These are phyloP conservation scores for Turdus rufiventris DNA, from an alignment of 2,113 vertebrate species.

Conservation along the genomic window DNA sequence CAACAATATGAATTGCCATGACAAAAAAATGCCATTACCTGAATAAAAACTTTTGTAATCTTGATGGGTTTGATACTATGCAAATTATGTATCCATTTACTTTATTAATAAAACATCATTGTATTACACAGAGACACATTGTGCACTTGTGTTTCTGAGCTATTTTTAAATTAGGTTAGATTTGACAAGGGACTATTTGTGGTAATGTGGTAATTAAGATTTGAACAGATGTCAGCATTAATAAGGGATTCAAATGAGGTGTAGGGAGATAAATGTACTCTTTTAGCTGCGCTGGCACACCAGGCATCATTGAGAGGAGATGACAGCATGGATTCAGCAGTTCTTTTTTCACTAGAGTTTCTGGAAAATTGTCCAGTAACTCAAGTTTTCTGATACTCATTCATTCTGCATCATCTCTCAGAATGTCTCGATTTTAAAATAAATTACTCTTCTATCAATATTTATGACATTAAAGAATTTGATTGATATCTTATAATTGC, in stretches of 20 bases:
- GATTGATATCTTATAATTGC: background rate
- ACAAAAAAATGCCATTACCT: background rate
- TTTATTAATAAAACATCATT: conserved; percentile 29
- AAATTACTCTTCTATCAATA: background rate
- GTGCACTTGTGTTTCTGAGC: conserved; percentile 61
- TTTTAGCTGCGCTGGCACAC: conserved; percentile 20
- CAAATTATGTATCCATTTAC: conserved; percentile 6
- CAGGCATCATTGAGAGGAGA: conserved; percentile 6
- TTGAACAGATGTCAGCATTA: conserved; percentile 76
- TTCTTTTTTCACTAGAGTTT: background rate
- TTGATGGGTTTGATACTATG: background rate
- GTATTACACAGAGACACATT: conserved; percentile 37
- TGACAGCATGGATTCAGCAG: conserved; percentile 11
- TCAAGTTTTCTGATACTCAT: background rate
- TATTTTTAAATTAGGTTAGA: conserved; percentile 59
- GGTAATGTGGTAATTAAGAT: conserved; percentile 74
- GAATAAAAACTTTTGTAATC: background rate
- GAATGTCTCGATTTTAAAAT: background rate
- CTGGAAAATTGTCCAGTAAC: background rate
- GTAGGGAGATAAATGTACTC: conserved; percentile 62
- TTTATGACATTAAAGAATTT: background rate
- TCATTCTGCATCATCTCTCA: background rate
- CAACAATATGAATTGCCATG: background rate
- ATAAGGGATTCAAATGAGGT: conserved; percentile 71
- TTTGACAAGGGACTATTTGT: conserved; percentile 68